Conservation (phyloP, 2,888 invertebrate genomes). For the Tachina lurida region DNA sequence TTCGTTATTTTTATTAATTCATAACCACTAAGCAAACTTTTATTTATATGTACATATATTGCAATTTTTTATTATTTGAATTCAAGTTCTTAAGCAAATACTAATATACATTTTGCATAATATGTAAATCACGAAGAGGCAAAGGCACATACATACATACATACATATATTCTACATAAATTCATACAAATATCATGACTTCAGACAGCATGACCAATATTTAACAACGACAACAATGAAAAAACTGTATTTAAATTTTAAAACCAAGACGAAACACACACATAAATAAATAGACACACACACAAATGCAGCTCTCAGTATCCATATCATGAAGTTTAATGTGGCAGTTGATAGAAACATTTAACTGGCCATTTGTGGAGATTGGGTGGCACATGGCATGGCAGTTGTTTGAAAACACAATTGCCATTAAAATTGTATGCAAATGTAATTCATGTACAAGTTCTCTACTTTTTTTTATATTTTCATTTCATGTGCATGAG, state of each 20-base stretch:
- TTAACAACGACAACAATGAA: constrained; percentile 60
- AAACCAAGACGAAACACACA: constrained; percentile 1
- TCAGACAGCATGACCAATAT: constrained; percentile 68
- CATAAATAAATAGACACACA: not conserved
- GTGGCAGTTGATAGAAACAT: constrained; percentile 68
- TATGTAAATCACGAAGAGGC: constrained; percentile 29
- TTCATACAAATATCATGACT: constrained; percentile 54
- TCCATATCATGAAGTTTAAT: constrained; percentile 67
- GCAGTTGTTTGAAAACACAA: constrained; percentile 70
- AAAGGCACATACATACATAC: not conserved
- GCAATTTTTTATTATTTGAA: too few species aligned
- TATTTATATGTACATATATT: too few species aligned
- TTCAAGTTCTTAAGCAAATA: too few species aligned
- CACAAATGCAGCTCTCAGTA: constrained; percentile 31
- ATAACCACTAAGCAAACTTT: too few species aligned
- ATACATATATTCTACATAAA: not conserved
- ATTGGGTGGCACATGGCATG: constrained; percentile 70
- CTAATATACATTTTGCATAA: constrained; percentile 9
- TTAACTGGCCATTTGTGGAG: constrained; percentile 69
- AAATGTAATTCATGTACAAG: constrained; percentile 58
- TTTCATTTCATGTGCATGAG: not conserved
- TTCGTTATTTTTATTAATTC: too few species aligned
- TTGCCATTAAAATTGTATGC: constrained; percentile 69
- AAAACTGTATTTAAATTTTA: constrained; percentile 42
- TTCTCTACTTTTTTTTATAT: not conserved